A percentile compares a stretch with the other conserved stretches of the same genome.
Conservation (phyloP, 2,113 vertebrate genomes). For the Notothenia rossii region DNA sequence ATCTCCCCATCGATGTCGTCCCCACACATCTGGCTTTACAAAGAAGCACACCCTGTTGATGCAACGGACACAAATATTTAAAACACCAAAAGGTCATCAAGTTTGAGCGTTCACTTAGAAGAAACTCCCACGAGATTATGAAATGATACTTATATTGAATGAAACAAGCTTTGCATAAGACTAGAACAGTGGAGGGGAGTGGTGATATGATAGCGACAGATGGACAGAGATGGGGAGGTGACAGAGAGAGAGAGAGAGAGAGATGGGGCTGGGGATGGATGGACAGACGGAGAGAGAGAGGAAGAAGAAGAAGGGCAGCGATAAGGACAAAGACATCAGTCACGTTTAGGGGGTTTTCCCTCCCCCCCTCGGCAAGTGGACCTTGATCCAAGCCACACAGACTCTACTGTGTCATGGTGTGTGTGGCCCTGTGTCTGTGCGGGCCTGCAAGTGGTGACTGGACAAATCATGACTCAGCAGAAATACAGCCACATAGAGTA, state of each 20-base stretch:
- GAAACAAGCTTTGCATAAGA: slow-evolving; percentile 34
- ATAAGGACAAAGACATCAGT: slow-evolving; percentile 80
- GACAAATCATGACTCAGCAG: slow-evolving; percentile 77
- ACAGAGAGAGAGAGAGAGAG: slow-evolving; percentile 29
- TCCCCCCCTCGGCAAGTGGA: slow-evolving; percentile 65
- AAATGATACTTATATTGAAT: slow-evolving; percentile 21
- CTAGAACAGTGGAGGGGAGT: slow-evolving; percentile 21
- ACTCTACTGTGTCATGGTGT: slow-evolving; percentile 81
- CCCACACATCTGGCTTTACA: slow-evolving; percentile 70
- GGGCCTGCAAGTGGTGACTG: slow-evolving; percentile 65
- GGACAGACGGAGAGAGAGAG: slow-evolving; percentile 57
- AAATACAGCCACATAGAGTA: slow-evolving; percentile 54
- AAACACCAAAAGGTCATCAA: slow-evolving; percentile 63
- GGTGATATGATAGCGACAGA: slow-evolving; percentile 49
- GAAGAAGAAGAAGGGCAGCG: slow-evolving; percentile 62
- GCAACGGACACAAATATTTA: slow-evolving; percentile 77
- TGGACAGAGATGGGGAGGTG: slow-evolving; percentile 56
- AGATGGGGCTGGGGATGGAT: slow-evolving; percentile 33
- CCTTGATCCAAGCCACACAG: slow-evolving; percentile 79
- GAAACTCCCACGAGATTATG: slow-evolving; percentile 28
- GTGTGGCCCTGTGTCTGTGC: slow-evolving; percentile 76
- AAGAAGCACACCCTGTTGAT: slow-evolving; percentile 63
- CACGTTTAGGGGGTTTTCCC: slow-evolving; percentile 67
- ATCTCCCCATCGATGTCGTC: slow-evolving; percentile 35
- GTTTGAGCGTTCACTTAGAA: slow-evolving; percentile 48